Conservation (phyloP, 2,888 invertebrate species). For the Lithosia quadra region DNA sequence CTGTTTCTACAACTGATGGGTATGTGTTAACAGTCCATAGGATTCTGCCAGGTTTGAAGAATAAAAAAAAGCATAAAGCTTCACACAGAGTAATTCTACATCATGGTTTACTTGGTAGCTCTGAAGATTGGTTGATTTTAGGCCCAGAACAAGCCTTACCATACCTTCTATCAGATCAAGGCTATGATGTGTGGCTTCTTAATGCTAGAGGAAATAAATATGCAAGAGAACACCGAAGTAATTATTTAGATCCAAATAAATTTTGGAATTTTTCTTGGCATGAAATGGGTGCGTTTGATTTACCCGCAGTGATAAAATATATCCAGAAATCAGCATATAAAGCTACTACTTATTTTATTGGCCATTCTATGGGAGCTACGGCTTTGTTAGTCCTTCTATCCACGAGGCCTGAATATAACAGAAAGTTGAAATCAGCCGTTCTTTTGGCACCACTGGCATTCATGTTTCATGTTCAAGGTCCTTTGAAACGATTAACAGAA, state of each 20-base stretch:
- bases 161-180: slow-evolving; percentile 78
- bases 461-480: slow-evolving; percentile 62
- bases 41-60: slow-evolving; percentile 34
- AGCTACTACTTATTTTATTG: slow-evolving; percentile 58
- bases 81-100: slow-evolving; percentile 46
- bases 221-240: slow-evolving; percentile 51
- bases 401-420: slow-evolving; percentile 55
- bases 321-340: slow-evolving; percentile 45
- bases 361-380: slow-evolving; percentile 66
- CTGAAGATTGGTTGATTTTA: slow-evolving; percentile 66
- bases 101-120: slow-evolving; percentile 64
- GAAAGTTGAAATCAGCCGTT: slow-evolving; percentile 53
- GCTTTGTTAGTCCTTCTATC: slow-evolving; percentile 62
- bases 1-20: slow-evolving; percentile 58
- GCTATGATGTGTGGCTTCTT: slow-evolving; percentile 86
- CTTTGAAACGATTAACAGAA: slow-evolving; percentile 55
- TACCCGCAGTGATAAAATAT: slow-evolving; percentile 61
- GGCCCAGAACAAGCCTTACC: slow-evolving; percentile 59
- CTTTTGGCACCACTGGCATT: slow-evolving; percentile 66
- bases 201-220: slow-evolving; percentile 72
- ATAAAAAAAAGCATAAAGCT: not conserved
- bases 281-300: slow-evolving; percentile 65
- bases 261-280: slow-evolving; percentile 70
- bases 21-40: slow-evolving; percentile 60
- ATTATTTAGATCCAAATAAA: slow-evolving; percentile 30